phyloP scores from a whole-genome alignment of 2,888 invertebrate genomes.

The Aspidiotus destructor region DNA sequence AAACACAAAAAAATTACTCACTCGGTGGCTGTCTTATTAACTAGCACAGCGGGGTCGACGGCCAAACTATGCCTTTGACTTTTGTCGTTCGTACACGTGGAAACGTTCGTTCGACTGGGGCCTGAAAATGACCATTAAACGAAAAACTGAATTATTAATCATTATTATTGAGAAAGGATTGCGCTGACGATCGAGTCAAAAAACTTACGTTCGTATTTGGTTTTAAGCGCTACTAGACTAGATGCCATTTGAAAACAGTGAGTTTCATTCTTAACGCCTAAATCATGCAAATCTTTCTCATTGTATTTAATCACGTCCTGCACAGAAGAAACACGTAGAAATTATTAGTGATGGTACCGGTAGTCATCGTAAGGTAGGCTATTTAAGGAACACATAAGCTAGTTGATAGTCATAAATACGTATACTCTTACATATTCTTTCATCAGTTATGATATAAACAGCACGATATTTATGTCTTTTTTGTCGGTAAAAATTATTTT shows the following conservation, averaged over 20 bases:
- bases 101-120: constrained; percentile 44
- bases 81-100: constrained; percentile 35
- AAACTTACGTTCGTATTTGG: constrained; percentile 50
- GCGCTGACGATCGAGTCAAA: background rate
- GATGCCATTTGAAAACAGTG: constrained; percentile 56
- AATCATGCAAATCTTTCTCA: constrained; percentile 51
- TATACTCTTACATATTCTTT: no score
- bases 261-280: constrained; percentile 53
- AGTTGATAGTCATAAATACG: no score
- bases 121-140: background rate
- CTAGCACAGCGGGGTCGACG: constrained; percentile 41
- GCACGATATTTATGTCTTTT: no score
- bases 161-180: no score
- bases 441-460: no score
- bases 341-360: background rate
- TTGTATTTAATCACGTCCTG: constrained; percentile 49
- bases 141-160: background rate
- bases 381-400: background rate
- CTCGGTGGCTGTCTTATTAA: constrained; percentile 35
- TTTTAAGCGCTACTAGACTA: constrained; percentile 53
- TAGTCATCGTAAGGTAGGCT: background rate
- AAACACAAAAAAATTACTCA: constrained; percentile 23
- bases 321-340: constrained; percentile 33
- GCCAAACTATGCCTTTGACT: constrained; percentile 45
- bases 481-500: no score